Evolutionary conservation across 2,888 invertebrate species (phyloP).

Genomic region (Mimachlamys varia): DNA sequence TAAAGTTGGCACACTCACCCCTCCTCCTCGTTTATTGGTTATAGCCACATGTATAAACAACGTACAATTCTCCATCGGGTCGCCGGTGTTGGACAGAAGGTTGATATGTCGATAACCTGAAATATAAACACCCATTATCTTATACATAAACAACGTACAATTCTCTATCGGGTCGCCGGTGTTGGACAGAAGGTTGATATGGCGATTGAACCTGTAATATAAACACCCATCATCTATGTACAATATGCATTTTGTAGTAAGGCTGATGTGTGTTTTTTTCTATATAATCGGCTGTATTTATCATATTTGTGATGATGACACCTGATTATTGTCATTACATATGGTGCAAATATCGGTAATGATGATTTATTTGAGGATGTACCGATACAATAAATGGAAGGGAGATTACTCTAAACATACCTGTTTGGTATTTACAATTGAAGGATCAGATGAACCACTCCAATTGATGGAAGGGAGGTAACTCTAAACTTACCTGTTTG

Average conservation of each 20-base stretch:
- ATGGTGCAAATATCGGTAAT: too few relatives aligned
- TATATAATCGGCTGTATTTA: too few relatives aligned
- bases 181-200: constrained; percentile 83
- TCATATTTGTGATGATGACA: too few relatives aligned
- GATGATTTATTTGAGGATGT: too few relatives aligned
- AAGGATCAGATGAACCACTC: too few relatives aligned
- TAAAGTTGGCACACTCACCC: constrained; percentile 74
- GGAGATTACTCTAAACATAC: constrained; percentile 74
- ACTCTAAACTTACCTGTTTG: constrained; percentile 82
- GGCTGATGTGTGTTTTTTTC: not conserved
- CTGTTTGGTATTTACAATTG: too few relatives aligned
- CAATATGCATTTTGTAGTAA: too few relatives aligned
- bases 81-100: constrained; percentile 83
- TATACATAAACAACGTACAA: constrained; percentile 37
- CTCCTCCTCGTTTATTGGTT: constrained; percentile 84
- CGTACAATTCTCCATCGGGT: constrained; percentile 83
- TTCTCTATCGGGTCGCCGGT: constrained; percentile 83
- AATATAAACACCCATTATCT: constrained; percentile 36
- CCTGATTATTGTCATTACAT: too few relatives aligned
- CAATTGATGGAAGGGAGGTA: not conserved
- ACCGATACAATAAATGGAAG: not conserved
- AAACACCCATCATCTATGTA: not conserved
- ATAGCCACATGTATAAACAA: constrained; percentile 85
- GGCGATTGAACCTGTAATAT: constrained; percentile 81
- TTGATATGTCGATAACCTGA: constrained; percentile 84